Evolutionary conservation across 2,797 vertebrate species (phyloP).

Genomic region (Danio albolineatus): DNA sequence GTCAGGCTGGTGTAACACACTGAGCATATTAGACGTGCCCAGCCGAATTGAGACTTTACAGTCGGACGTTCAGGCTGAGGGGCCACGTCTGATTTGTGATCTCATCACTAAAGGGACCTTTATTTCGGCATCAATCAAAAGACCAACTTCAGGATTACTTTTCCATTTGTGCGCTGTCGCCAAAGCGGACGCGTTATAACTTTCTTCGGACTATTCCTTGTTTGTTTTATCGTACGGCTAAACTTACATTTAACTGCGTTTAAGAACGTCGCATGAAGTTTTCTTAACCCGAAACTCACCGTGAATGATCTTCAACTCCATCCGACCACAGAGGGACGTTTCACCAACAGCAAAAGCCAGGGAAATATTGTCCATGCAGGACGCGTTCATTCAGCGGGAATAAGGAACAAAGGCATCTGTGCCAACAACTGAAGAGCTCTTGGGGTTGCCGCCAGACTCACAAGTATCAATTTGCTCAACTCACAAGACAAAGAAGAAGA

Average conservation of each 20-base stretch:
- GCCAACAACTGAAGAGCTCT: conserved; percentile 48
- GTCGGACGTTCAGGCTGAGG: conserved; percentile 59
- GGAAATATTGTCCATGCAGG: conserved; percentile 33
- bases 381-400: conserved; percentile 62
- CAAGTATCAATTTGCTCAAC: conserved; percentile 22
- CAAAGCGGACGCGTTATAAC: conserved; percentile 17
- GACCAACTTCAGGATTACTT: conserved; percentile 14
- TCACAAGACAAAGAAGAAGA: conserved; percentile 11
- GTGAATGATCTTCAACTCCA: background rate
- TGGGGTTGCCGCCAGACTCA: conserved; percentile 50
- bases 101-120: conserved; percentile 28
- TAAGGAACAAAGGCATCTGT: conserved; percentile 67
- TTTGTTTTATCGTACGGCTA: background rate
- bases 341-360: background rate
- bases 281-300: background rate
- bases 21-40: conserved; percentile 61
- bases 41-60: conserved; percentile 55
- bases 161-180: background rate
- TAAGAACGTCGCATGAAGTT: background rate
- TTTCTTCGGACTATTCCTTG: conserved; percentile 44
- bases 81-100: conserved; percentile 56
- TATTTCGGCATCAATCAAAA: conserved; percentile 14
- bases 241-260: conserved; percentile 12
- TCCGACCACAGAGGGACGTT: background rate
- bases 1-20: conserved; percentile 57